Evolutionary conservation across 2,797 vertebrate genomes (phyloP), one percentile per base, ranked within the genome.

Genomic region (Neosalanx taihuensis): DNA sequence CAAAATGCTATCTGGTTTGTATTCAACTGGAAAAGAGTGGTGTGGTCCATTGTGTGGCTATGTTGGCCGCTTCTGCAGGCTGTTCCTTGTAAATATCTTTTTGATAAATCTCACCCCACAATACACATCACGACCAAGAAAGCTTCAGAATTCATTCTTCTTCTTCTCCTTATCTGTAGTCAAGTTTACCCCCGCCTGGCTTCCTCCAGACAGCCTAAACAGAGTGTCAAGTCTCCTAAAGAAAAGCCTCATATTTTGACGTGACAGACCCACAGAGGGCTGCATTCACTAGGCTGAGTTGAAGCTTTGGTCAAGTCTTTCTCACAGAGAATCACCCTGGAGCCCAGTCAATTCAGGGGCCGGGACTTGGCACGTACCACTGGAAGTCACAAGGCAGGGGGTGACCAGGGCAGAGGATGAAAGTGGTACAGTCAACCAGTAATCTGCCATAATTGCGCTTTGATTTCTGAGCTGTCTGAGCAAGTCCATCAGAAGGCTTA

Each of bases 381-480:
- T 69, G 78, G 72, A 81, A 77, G 84, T 83, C 81, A 81, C 74
- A 66, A 76, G 80, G 70, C 9, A 1, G 62, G 61, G 69, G 68
- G 33, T 18, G 41, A 65, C 26, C 17, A 18, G 35, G 3, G 75
- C 31, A 6, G 51, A 29, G 69, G 30, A 31, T 17, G 64, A 67
- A 33, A 26, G 68, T 66, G 67, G 61, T 12, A 29, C 33, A 17
- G 57, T 67, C 41, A 72, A 66, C 6, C 31, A 7, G 56, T 73
- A 77, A 77, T 77, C 71, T 30, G 35, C 30, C 66, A 67, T 76
- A 76, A 76, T 73, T 69, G 64, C 57, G 30, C 58, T 76, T 57
- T 56, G 61, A 76, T 73, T 76, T 59, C 73, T 61, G 58, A 68
- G 64, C 67, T 62, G 75, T 68, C 72, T 41, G 62, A 31, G 29